Base-by-base conservation (phyloP, 2,797 vertebrate species). In the Tamandua tetradactyla region DNA sequence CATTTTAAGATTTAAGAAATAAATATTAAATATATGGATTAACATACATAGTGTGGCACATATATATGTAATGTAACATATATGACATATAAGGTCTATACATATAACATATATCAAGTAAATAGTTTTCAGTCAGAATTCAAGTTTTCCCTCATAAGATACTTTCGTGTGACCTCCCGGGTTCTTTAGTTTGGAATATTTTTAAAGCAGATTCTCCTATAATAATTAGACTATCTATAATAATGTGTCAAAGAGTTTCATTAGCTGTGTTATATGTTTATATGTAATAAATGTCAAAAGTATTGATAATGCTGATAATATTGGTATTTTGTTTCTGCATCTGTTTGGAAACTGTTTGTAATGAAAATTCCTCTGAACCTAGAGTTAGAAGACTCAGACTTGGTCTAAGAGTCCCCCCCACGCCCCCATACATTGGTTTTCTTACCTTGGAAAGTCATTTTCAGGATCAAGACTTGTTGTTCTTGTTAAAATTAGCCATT, bases 141-240 rank as follows among this genome's bases (percentile, higher is more conserved):
- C 1, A 66, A 66, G 5, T 69, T 35, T 68, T 79, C 80, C 71
- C 40, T 2, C 35, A 35, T 10, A 30, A 64, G 10, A 3, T 52
- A 57, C 37, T 64, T 8, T 87, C 12, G 82, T 0, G 4, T 42
- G 40, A 80, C 30, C 59, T 52, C 4, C 20, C 80, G 5, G 42
- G 20, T 90, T 74, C 57, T 72, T 55, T 35, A 80, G 40, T 68
- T 37, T 52, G 52, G 55, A 61, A 87, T 74, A 71, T 37, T 94
- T 92, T 62, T 49, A 66, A 89, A 90, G 30, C 59, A 40, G n/a
- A n/a, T 3, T 32, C 23, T 71, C 7, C 6, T 25, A 75, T n/a
- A 15, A 52, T 52, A 40, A 64, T 52, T 86, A 42, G n/a, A 91
- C 42, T 3, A 64, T 59, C 18, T 89, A 32, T 23, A 18, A 93